Conservation (phyloP, 2,113 vertebrate species). For the Gopherus flavomarginatus region DNA sequence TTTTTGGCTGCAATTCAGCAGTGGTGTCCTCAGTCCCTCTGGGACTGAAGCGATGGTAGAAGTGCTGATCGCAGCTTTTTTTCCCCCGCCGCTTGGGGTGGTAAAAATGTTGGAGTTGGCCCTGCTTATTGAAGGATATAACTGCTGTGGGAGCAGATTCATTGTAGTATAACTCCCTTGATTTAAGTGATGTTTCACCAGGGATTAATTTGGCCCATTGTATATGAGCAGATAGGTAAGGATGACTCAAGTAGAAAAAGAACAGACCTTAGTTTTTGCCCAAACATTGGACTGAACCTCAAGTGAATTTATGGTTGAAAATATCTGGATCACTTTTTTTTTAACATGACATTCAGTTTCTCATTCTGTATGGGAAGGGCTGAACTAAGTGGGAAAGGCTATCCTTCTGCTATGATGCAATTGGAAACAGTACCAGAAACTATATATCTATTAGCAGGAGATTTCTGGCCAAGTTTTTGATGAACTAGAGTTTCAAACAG, state of each 20-base stretch:
- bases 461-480: not conserved
- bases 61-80: too few species aligned
- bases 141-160: accelerated
- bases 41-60: too few species aligned
- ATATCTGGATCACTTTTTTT: not conserved
- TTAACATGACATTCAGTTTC: not conserved
- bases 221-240: not conserved
- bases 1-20: too few species aligned
- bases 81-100: too few species aligned
- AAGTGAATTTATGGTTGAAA: not conserved
- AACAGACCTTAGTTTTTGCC: not conserved
- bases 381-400: not conserved
- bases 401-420: not conserved
- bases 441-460: not conserved
- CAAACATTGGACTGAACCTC: not conserved
- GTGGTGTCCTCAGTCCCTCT: too few species aligned
- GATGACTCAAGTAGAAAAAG: not conserved
- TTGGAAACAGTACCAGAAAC: not conserved
- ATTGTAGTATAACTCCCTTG: not conserved
- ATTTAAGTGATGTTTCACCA: not conserved
- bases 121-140: not conserved
- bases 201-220: not conserved
- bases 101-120: too few species aligned
- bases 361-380: not conserved
- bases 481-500: not conserved